These are phyloP conservation scores for Oncopeltus fasciatus DNA, from an alignment of 1,140 invertebrate species.

Conservation along the genomic window DNA sequence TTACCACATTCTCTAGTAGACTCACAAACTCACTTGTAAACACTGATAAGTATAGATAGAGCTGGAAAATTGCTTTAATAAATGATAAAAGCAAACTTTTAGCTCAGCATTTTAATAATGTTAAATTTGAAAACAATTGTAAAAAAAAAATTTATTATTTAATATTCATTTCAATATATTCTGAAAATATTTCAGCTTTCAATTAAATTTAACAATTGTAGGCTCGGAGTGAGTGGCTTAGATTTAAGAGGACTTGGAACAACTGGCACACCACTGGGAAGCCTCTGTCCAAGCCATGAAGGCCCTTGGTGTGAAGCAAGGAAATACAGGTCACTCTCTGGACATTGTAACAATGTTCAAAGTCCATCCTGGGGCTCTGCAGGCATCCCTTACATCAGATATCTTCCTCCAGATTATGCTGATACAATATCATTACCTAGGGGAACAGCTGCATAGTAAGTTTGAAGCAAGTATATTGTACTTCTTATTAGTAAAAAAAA, in stretches of 20 bases:
- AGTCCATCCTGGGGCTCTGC: slow-evolving; percentile 43
- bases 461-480: background rate
- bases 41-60: too few relatives aligned
- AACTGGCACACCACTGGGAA: slow-evolving; percentile 30
- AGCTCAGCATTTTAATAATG: too few relatives aligned
- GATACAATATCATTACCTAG: slow-evolving; percentile 25
- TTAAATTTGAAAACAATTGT: too few relatives aligned
- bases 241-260: slow-evolving; percentile 35
- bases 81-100: too few relatives aligned
- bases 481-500: background rate
- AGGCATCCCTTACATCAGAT: slow-evolving; percentile 34
- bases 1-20: too few relatives aligned
- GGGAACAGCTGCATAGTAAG: slow-evolving; percentile 20
- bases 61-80: too few relatives aligned
- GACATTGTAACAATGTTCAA: slow-evolving; percentile 52
- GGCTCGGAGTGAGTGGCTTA: slow-evolving; percentile 31
- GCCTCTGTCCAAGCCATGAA: slow-evolving; percentile 32
- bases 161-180: too few relatives aligned
- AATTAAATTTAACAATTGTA: too few relatives aligned
- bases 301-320: slow-evolving; percentile 27
- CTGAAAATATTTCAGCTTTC: too few relatives aligned
- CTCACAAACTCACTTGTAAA: too few relatives aligned
- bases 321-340: slow-evolving; percentile 37
- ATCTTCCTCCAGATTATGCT: slow-evolving; percentile 34
- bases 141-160: too few relatives aligned